These are phyloP conservation scores for Boloria selene DNA, from an alignment of 2,888 invertebrate species.

Conservation along the genomic window DNA sequence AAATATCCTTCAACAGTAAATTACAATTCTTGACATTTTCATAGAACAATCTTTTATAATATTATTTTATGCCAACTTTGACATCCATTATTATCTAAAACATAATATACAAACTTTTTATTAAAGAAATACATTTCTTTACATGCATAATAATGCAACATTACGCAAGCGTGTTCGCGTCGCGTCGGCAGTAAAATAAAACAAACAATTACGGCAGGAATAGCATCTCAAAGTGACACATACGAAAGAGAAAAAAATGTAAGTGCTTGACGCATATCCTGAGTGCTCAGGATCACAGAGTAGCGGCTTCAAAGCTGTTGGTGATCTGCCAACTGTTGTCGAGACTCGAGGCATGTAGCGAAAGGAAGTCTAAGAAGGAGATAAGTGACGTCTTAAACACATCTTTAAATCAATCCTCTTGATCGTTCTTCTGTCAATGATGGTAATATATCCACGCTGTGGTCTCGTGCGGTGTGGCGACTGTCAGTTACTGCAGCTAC, in stretches of 20 bases:
- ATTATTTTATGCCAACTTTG: too few relatives aligned
- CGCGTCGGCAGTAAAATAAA: conserved; percentile 13
- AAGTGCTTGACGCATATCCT: conserved; percentile 16
- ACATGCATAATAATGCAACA: conserved; percentile 20
- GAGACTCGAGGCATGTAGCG: neutral
- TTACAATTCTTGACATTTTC: too few relatives aligned
- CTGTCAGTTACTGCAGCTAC: too few relatives aligned
- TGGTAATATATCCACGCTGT: conserved; percentile 2
- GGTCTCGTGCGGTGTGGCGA: neutral
- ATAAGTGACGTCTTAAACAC: neutral
- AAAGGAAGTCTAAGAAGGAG: neutral
- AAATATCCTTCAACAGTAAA: too few relatives aligned
- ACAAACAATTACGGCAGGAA: conserved; percentile 17
- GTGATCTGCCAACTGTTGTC: conserved; percentile 7
- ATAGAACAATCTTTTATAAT: too few relatives aligned
- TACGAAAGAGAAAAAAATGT: conserved; percentile 3
- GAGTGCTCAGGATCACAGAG: conserved; percentile 15
- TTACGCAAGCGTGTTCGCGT: conserved; percentile 13
- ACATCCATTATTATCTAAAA: too few relatives aligned
- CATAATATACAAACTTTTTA: too few relatives aligned
- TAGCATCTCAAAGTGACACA: conserved; percentile 17
- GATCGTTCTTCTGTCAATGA: conserved; percentile 8
- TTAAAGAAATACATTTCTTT: too few relatives aligned
- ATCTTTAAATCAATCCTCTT: conserved; percentile 25
- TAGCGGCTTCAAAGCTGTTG: conserved; percentile 2